Percentiles rank a stretch among this genome's conserved stretches.
These are phyloP conservation scores for Drosophila parvula DNA, from an alignment of 1,140 invertebrate species.

Conservation along the genomic window DNA sequence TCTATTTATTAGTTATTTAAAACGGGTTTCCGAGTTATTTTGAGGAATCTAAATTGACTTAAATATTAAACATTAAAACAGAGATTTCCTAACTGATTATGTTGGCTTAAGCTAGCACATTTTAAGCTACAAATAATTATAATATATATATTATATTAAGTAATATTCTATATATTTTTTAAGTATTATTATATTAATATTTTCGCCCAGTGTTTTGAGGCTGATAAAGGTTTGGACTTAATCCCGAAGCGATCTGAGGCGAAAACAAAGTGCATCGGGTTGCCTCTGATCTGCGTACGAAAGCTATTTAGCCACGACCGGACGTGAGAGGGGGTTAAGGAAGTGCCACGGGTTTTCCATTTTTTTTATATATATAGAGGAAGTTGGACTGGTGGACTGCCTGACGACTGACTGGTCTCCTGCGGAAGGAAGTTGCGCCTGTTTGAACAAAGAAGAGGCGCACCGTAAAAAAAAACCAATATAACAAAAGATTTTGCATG, in stretches of 20 bases:
- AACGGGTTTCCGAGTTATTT: no score
- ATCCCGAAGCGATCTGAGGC: conserved; percentile 2
- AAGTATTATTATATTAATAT: no score
- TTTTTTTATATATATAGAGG: conserved; percentile 38
- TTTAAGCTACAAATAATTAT: no score
- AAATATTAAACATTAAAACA: no score
- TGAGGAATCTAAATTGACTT: no score
- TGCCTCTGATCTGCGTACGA: conserved; percentile 40
- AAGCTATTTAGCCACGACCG: conserved; percentile 14
- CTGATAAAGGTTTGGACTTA: conserved; percentile 10
- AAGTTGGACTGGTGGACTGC: conserved; percentile 33
- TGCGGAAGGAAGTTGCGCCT: conserved; percentile 71
- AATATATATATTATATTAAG: no score
- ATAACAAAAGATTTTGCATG: conserved; percentile 2
- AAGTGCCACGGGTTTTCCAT: conserved; percentile 21
- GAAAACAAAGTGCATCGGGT: conserved; percentile 5
- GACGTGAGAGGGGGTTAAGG: conserved; percentile 7
- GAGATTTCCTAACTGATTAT: neutral
- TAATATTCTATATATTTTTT: no score
- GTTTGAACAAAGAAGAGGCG: conserved; percentile 24
- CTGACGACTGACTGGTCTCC: conserved; percentile 22
- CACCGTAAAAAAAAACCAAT: neutral
- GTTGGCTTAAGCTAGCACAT: no score
- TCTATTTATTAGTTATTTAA: no score
- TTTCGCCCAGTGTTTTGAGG: neutral